Conservation (phyloP, 2,888 invertebrate genomes). For the Tinea semifulvella region DNA sequence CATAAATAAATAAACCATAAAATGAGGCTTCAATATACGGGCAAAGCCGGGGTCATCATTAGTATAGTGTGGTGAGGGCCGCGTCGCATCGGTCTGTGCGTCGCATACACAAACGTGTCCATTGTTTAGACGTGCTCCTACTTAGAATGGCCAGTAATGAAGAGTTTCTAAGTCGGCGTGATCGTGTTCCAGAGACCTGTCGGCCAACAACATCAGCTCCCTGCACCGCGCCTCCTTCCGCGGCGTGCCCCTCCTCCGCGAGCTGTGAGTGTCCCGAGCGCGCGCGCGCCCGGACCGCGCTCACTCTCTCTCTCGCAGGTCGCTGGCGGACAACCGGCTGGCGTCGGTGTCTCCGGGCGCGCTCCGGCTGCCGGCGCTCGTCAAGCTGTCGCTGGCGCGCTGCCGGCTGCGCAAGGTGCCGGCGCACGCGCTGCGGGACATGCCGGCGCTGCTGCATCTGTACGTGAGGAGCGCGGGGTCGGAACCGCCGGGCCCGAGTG, state of each 20-base stretch:
- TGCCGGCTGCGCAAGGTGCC: conserved; percentile 68
- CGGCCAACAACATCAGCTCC: conserved; percentile 81
- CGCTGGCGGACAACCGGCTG: conserved; percentile 80
- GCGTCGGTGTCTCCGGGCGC: conserved; percentile 72
- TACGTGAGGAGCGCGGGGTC: conserved; percentile 71
- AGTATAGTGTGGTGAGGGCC: no score
- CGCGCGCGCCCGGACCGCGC: background rate
- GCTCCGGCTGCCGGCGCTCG: conserved; percentile 67
- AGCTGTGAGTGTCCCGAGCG: conserved; percentile 70
- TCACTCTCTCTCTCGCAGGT: conserved; percentile 60
- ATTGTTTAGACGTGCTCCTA: no score
- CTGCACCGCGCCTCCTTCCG: conserved; percentile 76
- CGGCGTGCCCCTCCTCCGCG: conserved; percentile 74
- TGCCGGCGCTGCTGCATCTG: conserved; percentile 66
- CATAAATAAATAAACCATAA: no score
- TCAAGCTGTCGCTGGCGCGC: conserved; percentile 71
- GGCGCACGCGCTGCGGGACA: conserved; percentile 54
- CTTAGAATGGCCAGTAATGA: no score
- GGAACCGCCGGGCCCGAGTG: conserved; percentile 57
- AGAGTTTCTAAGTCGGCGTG: no score
- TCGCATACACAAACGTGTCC: no score
- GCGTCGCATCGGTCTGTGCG: no score
- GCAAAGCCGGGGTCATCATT: no score
- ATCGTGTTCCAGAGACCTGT: conserved; percentile 78
- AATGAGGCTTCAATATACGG: no score